A percentile compares a stretch with the other conserved stretches of the same genome.
Evolutionary conservation across 1,140 invertebrate species (phyloP).

Genomic region (Saccostrea echinata): DNA sequence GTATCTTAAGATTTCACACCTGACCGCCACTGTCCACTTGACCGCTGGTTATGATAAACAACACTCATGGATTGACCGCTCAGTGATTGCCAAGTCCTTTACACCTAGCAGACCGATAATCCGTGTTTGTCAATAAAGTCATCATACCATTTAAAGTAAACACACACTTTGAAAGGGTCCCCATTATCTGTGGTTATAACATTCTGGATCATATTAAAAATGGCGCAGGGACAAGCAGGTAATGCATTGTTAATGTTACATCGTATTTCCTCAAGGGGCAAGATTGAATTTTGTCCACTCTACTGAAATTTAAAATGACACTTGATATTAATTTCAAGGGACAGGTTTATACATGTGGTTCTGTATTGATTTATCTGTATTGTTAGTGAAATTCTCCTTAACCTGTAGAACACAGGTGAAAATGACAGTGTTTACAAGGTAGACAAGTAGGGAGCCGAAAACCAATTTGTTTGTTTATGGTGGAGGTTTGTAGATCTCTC

Average conservation of each 20-base stretch:
- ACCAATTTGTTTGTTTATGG: background rate
- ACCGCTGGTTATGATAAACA: background rate
- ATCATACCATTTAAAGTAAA: constrained; percentile 31
- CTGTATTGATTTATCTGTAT: background rate
- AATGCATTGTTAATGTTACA: background rate
- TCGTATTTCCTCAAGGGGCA: background rate
- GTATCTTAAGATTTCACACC: constrained; percentile 20
- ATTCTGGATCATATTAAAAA: constrained; percentile 21
- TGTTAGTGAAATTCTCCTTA: background rate
- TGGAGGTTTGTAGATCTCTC: background rate
- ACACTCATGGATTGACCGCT: background rate
- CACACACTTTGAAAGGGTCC: constrained; percentile 17
- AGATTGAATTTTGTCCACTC: background rate
- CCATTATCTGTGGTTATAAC: constrained; percentile 4
- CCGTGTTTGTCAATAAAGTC: constrained; percentile 15
- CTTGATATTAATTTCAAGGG: background rate
- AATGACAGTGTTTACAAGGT: background rate
- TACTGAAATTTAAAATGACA: constrained; percentile 6
- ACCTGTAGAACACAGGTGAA: background rate
- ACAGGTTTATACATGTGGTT: constrained; percentile 5
- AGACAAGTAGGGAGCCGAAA: background rate
- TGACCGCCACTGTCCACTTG: constrained; percentile 7
- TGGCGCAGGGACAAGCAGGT: constrained; percentile 16
- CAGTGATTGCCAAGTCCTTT: background rate
- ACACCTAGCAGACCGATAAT: background rate